Conservation (phyloP, 2,113 vertebrate species). For the Neoarius graeffei region DNA sequence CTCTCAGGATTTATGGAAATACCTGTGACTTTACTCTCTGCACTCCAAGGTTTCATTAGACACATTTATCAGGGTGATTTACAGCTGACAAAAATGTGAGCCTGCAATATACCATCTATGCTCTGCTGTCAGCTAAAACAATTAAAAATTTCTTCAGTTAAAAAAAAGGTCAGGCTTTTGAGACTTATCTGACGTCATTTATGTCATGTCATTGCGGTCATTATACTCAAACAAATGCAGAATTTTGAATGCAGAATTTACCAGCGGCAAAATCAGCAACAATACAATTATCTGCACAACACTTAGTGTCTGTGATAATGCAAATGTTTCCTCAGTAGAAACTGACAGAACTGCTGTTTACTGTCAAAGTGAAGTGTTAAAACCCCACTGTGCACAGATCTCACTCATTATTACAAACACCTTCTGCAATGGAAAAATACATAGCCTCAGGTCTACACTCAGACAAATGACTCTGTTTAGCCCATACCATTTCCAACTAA, state of each 20-base stretch:
- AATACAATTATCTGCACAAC: background rate
- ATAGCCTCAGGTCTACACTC: background rate
- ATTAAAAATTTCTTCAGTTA: background rate
- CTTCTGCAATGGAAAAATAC: constrained; percentile 54
- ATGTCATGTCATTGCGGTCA: background rate
- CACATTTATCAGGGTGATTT: constrained; percentile 38
- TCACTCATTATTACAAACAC: constrained; percentile 19
- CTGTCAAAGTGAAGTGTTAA: background rate
- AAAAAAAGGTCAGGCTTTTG: background rate
- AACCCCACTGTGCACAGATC: constrained; percentile 23
- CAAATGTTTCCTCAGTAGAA: constrained; percentile 26
- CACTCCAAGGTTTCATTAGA: constrained; percentile 15
- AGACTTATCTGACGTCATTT: background rate
- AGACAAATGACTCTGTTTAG: background rate
- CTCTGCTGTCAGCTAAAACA: constrained; percentile 1
- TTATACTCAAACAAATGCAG: background rate
- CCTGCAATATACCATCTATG: background rate
- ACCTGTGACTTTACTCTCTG: constrained; percentile 49
- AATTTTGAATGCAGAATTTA: background rate
- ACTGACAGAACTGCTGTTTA: constrained; percentile 30
- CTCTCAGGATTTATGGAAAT: constrained; percentile 43
- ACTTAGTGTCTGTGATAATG: background rate
- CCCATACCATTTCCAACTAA: constrained; percentile 13
- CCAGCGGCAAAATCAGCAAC: background rate
- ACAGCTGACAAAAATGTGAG: background rate